Base-by-base conservation (phyloP, 2,888 invertebrate genomes). In the Vannuccia rotundouncinata region DNA sequence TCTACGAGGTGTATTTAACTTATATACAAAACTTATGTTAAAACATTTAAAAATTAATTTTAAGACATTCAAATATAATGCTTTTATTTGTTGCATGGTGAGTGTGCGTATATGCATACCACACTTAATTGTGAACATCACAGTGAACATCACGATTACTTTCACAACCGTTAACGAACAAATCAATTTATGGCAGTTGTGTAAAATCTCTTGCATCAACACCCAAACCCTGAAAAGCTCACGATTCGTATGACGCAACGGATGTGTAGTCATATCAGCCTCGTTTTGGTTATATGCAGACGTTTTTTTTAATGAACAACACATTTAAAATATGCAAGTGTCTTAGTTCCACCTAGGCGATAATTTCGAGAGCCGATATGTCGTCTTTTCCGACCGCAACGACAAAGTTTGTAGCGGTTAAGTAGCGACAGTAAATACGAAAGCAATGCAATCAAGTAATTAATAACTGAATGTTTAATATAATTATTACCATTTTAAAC, bases 101-200 rank as follows among this genome's bases (percentile, higher is more conserved):
- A 66, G 66, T 27, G 66, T 66, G n/a, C n/a, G 66, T 66, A 66
- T 66, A 66, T 66, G 66, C 66, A 66, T 66, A n/a, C 66, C 66
- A 66, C 66, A 66, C 10, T 66, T n/a, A n/a, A n/a, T n/a, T 66
- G 66, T 66, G 66, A 66, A 66, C 66, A 66, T 66, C 66, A 66
- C 66, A 66, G 22, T 66, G 25, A 22, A 17, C 13, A 27, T 66
- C n/a, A 66, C 25, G 25, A 66, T 66, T 66, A 66, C 66, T 66
- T 66, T 5, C 66, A 66, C 10, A 66, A 66, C 66, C 22, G 66
- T 22, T 22, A 66, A 66, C 66, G 66, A 66, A 66, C 66, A 66
- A 66, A 66, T 66, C 66, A 66, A 66, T 66, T 66, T 66, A 66
- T 66, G 66, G 66, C 25, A 22, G 66, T 66, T 66, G 10, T 66